Evolutionary conservation across 2,113 vertebrate genomes (phyloP).

Genomic region (Nannobrachium achirus): DNA sequence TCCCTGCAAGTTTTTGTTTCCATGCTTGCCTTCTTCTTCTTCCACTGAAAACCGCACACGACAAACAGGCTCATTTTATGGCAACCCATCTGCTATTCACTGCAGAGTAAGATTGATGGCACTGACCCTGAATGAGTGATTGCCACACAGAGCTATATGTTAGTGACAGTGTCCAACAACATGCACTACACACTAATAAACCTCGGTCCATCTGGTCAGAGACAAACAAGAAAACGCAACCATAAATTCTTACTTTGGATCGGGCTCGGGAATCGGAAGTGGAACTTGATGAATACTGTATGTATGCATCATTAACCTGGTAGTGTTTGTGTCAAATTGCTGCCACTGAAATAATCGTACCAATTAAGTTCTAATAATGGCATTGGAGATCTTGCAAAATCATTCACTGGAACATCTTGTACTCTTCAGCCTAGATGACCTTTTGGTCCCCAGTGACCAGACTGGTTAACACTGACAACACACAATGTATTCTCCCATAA

Average conservation of each 20-base stretch:
- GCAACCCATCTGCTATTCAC: slow-evolving; percentile 63
- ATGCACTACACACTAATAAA: slow-evolving; percentile 60
- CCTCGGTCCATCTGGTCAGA: slow-evolving; percentile 39
- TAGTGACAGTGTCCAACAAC: slow-evolving; percentile 29
- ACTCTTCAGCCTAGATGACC: slow-evolving; percentile 34
- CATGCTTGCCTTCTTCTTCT: slow-evolving; percentile 31
- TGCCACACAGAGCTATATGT: slow-evolving; percentile 9
- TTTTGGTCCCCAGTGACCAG: slow-evolving; percentile 64
- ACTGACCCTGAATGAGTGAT: slow-evolving; percentile 52
- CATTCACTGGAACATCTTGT: slow-evolving; percentile 4
- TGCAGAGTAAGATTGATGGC: slow-evolving; percentile 54
- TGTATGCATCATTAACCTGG: not conserved
- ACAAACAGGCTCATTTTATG: slow-evolving; percentile 57
- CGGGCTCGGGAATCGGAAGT: slow-evolving; percentile 27
- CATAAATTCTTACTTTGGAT: slow-evolving; percentile 39
- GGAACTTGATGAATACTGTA: not conserved
- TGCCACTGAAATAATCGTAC: too few relatives aligned
- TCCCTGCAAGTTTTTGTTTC: slow-evolving; percentile 51
- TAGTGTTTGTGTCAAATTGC: not conserved
- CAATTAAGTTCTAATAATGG: not conserved
- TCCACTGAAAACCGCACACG: slow-evolving; percentile 47
- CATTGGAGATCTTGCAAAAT: not conserved
- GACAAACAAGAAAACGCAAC: slow-evolving; percentile 56
- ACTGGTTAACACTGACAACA: slow-evolving; percentile 55
- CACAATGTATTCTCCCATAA: slow-evolving; percentile 61